Evolutionary conservation across 1,140 invertebrate genomes (phyloP).

Genomic region (Bombus haemorrhoidalis): DNA sequence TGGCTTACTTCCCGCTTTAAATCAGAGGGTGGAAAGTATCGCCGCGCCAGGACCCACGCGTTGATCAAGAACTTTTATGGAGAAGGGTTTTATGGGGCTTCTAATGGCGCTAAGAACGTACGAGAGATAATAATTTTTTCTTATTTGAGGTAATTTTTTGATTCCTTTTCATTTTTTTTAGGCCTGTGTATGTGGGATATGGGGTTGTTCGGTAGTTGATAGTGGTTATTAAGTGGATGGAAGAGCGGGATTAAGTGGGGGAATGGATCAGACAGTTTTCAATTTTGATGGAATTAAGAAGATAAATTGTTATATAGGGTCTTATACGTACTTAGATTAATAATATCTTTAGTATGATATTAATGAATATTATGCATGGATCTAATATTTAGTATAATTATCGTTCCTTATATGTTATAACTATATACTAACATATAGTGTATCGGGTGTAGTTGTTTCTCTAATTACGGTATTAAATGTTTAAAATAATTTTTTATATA

Average conservation of each 20-base stretch:
- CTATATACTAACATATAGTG: too few species aligned
- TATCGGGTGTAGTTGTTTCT: too few species aligned
- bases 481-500: too few species aligned
- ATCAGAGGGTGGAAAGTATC: conserved; percentile 31
- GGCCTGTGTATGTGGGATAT: not conserved
- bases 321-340: not conserved
- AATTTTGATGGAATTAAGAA: not conserved
- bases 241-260: not conserved
- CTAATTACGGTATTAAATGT: too few species aligned
- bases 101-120: not conserved
- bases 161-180: not conserved
- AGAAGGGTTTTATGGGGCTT: too few species aligned
- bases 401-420: not conserved
- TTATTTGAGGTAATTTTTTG: not conserved
- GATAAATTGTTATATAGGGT: not conserved
- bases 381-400: not conserved
- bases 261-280: not conserved
- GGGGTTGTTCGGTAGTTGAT: not conserved
- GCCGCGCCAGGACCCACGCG: not conserved
- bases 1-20: conserved; percentile 7
- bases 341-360: not conserved
- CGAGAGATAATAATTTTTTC: not conserved
- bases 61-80: not conserved
- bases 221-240: not conserved
- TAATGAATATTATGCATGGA: not conserved